A percentile compares a stretch with the other conserved stretches of the same genome.
Evolutionary conservation across 1,140 invertebrate species (phyloP).

Genomic region (Pseudoatta argentina): DNA sequence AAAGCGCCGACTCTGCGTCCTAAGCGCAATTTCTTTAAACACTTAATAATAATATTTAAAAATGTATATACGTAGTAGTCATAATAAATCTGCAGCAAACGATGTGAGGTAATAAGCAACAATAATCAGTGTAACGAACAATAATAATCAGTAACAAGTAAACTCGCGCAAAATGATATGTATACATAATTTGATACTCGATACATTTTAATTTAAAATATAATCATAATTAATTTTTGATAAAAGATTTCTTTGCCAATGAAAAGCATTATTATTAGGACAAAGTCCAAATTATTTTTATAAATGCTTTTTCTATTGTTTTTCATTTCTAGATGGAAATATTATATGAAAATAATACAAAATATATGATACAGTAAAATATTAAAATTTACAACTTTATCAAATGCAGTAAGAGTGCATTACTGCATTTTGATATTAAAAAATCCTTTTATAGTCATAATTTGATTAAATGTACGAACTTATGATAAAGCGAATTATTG

Average conservation of each 20-base stretch:
- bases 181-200: neutral
- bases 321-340: neutral
- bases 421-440: neutral
- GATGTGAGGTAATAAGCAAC: neutral
- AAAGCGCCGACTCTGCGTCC: neutral
- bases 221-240: neutral
- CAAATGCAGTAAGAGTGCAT: neutral
- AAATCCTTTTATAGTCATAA: constrained; percentile 23
- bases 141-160: constrained; percentile 8
- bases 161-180: neutral
- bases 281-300: neutral
- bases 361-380: neutral
- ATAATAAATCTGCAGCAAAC: too few species aligned
- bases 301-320: neutral
- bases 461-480: constrained; percentile 14
- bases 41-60: constrained; percentile 7
- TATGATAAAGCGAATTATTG: constrained; percentile 15
- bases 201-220: neutral
- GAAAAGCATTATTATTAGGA: neutral
- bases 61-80: too few species aligned
- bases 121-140: neutral
- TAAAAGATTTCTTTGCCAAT: neutral
- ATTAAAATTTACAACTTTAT: neutral
- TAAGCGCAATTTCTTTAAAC: neutral
- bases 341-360: neutral